Evolutionary conservation across 2,113 vertebrate genomes (phyloP).

Genomic region (Narcine bancroftii): DNA sequence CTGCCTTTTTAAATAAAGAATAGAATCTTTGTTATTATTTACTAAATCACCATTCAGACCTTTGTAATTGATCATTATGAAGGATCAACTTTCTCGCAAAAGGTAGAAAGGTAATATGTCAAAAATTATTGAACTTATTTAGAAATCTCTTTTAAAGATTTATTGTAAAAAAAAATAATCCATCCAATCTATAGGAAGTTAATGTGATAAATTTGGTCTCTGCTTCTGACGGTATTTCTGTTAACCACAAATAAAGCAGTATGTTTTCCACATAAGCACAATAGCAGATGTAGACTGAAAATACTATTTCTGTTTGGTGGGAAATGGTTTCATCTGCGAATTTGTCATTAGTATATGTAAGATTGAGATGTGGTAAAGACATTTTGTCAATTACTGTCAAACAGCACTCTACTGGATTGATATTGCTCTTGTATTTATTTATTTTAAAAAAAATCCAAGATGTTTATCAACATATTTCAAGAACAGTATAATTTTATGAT

Average conservation of each 20-base stretch:
- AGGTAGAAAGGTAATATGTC: background rate
- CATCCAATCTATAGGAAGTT: background rate
- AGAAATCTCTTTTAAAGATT: background rate
- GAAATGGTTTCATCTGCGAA: slow-evolving; percentile 23
- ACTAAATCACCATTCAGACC: background rate
- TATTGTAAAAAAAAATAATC: background rate
- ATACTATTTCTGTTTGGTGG: slow-evolving; percentile 1
- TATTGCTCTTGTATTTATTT: background rate
- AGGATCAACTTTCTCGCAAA: background rate
- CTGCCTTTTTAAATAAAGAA: background rate
- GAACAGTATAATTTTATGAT: too few relatives aligned
- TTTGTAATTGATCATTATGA: background rate
- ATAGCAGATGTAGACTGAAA: background rate
- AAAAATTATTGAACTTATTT: background rate
- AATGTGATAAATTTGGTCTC: background rate
- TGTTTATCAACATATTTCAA: background rate
- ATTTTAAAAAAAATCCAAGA: background rate
- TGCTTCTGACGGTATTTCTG: background rate
- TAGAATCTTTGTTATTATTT: background rate
- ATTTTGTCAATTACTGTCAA: background rate
- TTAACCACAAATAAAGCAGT: slow-evolving; percentile 19
- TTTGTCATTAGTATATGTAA: background rate
- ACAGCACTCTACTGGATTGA: background rate
- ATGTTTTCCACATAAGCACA: background rate
- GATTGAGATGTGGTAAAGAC: background rate